These are phyloP conservation scores for Penelope pileata DNA, from an alignment of 2,113 vertebrate genomes.

Conservation along the genomic window DNA sequence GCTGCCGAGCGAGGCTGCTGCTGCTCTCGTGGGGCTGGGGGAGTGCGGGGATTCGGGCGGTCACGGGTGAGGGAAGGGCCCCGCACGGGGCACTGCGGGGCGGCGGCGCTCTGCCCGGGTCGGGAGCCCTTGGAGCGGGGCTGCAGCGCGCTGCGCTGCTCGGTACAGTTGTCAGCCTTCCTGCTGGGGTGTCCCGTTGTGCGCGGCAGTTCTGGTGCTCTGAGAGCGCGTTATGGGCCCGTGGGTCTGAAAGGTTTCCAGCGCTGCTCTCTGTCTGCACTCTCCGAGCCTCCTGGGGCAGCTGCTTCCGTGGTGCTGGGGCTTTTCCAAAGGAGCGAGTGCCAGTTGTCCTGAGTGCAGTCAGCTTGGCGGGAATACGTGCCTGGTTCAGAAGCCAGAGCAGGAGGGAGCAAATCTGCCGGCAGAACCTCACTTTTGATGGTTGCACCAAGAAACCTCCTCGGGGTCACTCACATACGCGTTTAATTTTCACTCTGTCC, in stretches of 20 bases:
- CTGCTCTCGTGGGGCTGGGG: background rate
- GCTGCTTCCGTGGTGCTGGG: background rate
- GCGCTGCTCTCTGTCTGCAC: background rate
- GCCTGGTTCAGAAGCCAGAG: background rate
- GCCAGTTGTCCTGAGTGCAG: background rate
- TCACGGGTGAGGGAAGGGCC: background rate
- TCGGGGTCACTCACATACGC: background rate
- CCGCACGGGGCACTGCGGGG: background rate
- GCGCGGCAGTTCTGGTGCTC: background rate
- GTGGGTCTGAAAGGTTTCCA: background rate
- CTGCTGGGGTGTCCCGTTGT: background rate
- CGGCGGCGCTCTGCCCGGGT: background rate
- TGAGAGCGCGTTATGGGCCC: background rate
- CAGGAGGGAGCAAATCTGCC: background rate
- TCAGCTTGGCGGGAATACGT: background rate
- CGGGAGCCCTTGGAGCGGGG: too few relatives aligned
- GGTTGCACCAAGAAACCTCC: background rate
- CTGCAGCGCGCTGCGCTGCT: too few relatives aligned
- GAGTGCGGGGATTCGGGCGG: too few relatives aligned
- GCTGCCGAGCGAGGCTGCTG: background rate
- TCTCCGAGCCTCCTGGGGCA: background rate
- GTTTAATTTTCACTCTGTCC: background rate
- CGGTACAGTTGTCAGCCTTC: background rate
- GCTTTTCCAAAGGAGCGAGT: background rate
- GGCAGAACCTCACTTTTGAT: background rate